These are phyloP conservation scores for Oostethus manadensis DNA, from an alignment of 2,113 vertebrate genomes.

Conservation along the genomic window DNA sequence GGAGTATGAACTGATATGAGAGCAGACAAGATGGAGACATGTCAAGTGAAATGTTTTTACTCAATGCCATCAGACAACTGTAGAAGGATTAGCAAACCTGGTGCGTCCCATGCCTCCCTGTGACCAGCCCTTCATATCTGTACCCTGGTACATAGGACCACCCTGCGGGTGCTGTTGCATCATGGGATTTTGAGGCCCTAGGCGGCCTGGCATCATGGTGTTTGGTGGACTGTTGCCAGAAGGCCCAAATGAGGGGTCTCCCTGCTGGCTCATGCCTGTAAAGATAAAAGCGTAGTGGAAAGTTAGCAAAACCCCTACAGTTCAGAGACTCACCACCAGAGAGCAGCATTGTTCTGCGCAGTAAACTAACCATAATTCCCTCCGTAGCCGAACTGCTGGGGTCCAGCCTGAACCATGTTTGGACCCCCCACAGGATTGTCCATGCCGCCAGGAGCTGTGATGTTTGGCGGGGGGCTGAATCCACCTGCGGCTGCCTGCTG, in stretches of 20 bases:
- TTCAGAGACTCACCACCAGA: slow-evolving; percentile 35
- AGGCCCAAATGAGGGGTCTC: slow-evolving; percentile 82
- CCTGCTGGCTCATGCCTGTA: slow-evolving; percentile 86
- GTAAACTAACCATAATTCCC: slow-evolving; percentile 82
- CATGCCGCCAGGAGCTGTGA: slow-evolving; percentile 89
- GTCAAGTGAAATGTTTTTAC: neutral
- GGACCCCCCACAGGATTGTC: slow-evolving; percentile 82
- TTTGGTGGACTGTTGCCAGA: slow-evolving; percentile 84
- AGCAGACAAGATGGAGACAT: neutral
- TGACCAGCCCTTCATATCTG: slow-evolving; percentile 93
- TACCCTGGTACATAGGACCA: slow-evolving; percentile 82
- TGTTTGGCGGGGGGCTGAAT: slow-evolving; percentile 94
- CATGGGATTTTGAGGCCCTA: slow-evolving; percentile 86
- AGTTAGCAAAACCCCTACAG: slow-evolving; percentile 1
- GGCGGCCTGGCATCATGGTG: slow-evolving; percentile 83
- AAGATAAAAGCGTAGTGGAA: slow-evolving; percentile 4
- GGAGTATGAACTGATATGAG: slow-evolving; percentile 77
- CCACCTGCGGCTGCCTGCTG: slow-evolving; percentile 70
- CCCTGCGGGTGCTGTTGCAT: slow-evolving; percentile 90
- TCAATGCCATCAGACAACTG: neutral
- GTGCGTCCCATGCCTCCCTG: slow-evolving; percentile 84
- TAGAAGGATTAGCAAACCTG: slow-evolving; percentile 66
- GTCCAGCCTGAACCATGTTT: slow-evolving; percentile 81
- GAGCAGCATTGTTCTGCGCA: slow-evolving; percentile 34
- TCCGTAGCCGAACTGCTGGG: slow-evolving; percentile 88